Evolutionary conservation across 2,113 vertebrate species (phyloP), one percentile per base, ranked within the genome.

Genomic region (Diadophis punctatus): DNA sequence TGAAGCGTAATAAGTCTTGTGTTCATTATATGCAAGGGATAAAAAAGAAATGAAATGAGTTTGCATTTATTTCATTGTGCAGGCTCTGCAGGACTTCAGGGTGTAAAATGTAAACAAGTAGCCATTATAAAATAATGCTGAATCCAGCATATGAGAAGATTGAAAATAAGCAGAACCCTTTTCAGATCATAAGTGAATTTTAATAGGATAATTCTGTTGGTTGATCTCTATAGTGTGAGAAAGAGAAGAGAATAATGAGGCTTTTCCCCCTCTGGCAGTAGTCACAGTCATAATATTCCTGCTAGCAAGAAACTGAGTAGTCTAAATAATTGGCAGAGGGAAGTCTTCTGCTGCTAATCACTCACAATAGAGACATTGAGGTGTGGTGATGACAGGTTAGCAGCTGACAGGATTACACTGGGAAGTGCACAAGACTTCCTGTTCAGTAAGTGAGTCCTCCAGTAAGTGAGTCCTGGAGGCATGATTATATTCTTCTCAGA

Each of bases 261-360:
- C 48, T 22, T 68, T 90, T 93, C 39, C 93, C 63, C 51, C 91
- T 94, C 80, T 91, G 93, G 91, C 53, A 51, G 7, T 94, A 55
- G 52, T 55, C 93, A n/a, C 34, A 95, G 90, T 52, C 0, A 0
- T 90, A 94, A 94, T 92, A 95, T 93, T 84, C 53, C 91, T 90
- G 90, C 89, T 93, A 93, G 48, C 22, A 93, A 91, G 56, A 90
- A 87, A 14, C 68, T 20, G 55, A 95, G 93, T 16, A 56, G 55
- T 34, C 0, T 56, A 90, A 89, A 63, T 63, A 63, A 95, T 95
- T 85, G 22, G 55, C 43, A 91, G 10, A 25, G 92, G 56, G 34
- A 94, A 92, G 94, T 80, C 56, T 88, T 55, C 43, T 92, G 55
- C 8, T 27, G 91, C 27, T 89, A 27, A 94, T 30, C 1, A 52